Base-by-base conservation (phyloP, 2,797 vertebrate genomes). In the Hippopotamyrus pictus region DNA sequence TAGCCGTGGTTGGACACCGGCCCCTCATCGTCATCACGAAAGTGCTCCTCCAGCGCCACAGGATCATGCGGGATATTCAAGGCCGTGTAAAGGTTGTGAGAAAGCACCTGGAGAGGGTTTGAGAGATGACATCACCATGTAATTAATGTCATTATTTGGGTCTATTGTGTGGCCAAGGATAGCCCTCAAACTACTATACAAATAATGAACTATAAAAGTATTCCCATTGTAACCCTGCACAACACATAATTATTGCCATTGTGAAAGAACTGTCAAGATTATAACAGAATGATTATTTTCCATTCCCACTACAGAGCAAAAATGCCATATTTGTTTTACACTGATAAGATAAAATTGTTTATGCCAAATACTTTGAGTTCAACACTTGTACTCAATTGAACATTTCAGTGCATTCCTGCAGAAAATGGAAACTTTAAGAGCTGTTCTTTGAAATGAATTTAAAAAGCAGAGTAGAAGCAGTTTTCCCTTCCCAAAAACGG, bases 1-100 rank as follows among this genome's bases (percentile, higher is more conserved):
- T 98, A 98, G 33, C 97, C 97, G 87, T 97, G 97, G 92, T 96
- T 97, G 88, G 97, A 98, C 89, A 97, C 97, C 0, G 97, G 97
- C 1, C 97, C 97, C 91, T 97, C 96, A 4, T 97, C 96, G 22
- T 97, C 96, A 0, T 98, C 97, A 90, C 96, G 94, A 1, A 98
- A 98, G 93, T 98, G 97, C 54, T 97, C 96, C 90, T 98, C 97
- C 91, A 98, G 94, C 62, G 97, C 96, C 89, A 97, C 95, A 0
- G 97, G 97, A 90, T 98, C 97, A 0, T 98, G 97, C 4, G 97
- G 97, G 90, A 98, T 97, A n/a, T 97, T 96, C 88, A 98, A 92
- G 89, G 97, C 95, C 0, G 97, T 98, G 91, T 97, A 98, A 88
- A 98, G 92, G 91, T 97, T 98, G 92, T 98, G 97, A 14, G 97